These are phyloP conservation scores for Rhea pennata DNA, from an alignment of 2,113 vertebrate genomes.

Conservation along the genomic window DNA sequence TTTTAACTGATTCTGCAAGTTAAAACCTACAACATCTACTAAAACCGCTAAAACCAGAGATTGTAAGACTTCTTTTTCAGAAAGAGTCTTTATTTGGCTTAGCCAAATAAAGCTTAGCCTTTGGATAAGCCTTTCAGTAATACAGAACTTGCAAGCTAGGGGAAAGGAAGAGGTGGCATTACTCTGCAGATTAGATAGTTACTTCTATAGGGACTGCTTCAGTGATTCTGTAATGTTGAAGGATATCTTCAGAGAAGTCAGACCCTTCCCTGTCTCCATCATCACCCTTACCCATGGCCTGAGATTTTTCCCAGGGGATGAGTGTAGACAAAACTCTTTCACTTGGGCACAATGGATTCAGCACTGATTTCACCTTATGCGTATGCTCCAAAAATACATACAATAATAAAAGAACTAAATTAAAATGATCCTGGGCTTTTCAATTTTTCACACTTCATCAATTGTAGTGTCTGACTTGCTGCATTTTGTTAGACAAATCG, in stretches of 20 bases:
- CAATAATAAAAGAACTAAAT: neutral
- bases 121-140: neutral
- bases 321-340: neutral
- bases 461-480: neutral
- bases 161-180: neutral
- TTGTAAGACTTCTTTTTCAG: neutral
- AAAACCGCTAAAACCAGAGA: neutral
- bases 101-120: neutral
- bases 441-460: neutral
- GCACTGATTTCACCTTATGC: neutral
- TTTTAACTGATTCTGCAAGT: neutral
- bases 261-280: neutral
- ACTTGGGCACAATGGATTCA: neutral
- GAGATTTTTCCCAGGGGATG: neutral
- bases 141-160: neutral
- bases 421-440: neutral
- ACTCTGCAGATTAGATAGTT: neutral
- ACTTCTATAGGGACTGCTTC: neutral
- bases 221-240: neutral
- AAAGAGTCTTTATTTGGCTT: neutral
- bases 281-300: neutral
- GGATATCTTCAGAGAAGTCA: neutral
- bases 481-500: constrained; percentile 26
- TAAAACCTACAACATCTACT: neutral
- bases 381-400: neutral